phyloP scores from a whole-genome alignment of 92 coral and sea anemone species.

The Porites rus region DNA sequence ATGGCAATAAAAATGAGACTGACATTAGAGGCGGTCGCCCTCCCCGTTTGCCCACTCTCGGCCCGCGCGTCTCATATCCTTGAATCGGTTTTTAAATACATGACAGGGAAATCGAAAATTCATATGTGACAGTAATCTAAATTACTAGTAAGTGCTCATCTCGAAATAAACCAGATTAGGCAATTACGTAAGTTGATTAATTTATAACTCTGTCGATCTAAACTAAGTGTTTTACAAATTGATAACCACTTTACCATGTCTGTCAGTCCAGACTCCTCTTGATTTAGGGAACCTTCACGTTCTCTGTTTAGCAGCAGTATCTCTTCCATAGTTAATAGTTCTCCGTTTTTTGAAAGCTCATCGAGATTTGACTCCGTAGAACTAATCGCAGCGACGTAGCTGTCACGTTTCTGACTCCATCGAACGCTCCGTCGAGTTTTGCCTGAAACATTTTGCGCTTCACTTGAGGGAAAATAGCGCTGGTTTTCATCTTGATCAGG shows the following conservation, averaged over 20 bases:
- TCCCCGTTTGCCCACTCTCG: too few relatives aligned
- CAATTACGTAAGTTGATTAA: not conserved
- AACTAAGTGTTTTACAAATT: not conserved
- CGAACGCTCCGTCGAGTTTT: conserved; percentile 5
- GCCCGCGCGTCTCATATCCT: too few relatives aligned
- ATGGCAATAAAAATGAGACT: too few relatives aligned
- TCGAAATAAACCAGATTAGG: not conserved
- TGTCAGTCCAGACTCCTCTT: not conserved
- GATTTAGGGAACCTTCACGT: not conserved
- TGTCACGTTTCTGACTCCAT: conserved; percentile 47
- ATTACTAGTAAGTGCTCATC: too few relatives aligned
- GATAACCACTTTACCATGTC: conserved; percentile 11
- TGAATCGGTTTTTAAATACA: too few relatives aligned
- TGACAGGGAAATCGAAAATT: too few relatives aligned
- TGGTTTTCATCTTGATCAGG: not conserved
- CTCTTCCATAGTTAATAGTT: conserved; percentile 26
- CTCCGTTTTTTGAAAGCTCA: not conserved
- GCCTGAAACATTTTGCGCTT: not conserved
- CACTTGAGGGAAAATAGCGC: too few relatives aligned
- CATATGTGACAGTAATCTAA: too few relatives aligned
- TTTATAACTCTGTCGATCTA: not conserved
- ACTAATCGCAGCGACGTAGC: conserved; percentile 46
- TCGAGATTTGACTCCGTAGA: conserved; percentile 26
- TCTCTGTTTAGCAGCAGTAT: conserved; percentile 19
- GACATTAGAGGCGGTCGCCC: too few relatives aligned